These are phyloP conservation scores for Aeoliscus strigatus DNA, from an alignment of 2,797 vertebrate species.

Conservation along the genomic window DNA sequence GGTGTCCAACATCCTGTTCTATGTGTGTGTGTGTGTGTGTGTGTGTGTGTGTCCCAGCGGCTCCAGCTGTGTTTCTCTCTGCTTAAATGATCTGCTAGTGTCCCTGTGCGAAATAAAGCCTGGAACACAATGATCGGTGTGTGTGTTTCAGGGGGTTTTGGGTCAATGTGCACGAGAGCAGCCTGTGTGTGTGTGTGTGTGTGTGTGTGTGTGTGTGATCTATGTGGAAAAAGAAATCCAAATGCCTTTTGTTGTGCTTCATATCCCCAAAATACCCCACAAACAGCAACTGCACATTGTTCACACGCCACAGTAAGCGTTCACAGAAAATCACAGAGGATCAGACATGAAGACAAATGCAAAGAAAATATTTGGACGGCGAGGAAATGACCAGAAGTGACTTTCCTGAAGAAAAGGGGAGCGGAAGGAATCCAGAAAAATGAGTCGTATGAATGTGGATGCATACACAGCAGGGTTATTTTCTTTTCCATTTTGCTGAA, in stretches of 20 bases:
- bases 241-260: constrained; percentile 12
- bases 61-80: constrained; percentile 48
- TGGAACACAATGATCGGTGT: constrained; percentile 29
- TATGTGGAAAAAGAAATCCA: constrained; percentile 30
- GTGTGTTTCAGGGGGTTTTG: constrained; percentile 24
- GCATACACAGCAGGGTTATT: constrained; percentile 38
- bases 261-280: constrained; percentile 28
- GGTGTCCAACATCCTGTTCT: constrained; percentile 10
- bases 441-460: constrained; percentile 20
- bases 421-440: constrained; percentile 16
- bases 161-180: constrained; percentile 1
- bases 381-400: constrained; percentile 13
- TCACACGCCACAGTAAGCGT: constrained; percentile 11
- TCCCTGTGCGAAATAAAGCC: constrained; percentile 47
- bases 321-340: constrained; percentile 26
- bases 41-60: constrained; percentile 12
- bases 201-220: constrained; percentile 17
- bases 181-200: constrained; percentile 7
- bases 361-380: constrained; percentile 28
- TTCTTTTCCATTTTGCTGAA: constrained; percentile 27
- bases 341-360: constrained; percentile 34
- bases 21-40: constrained; percentile 14
- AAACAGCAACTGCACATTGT: constrained; percentile 22
- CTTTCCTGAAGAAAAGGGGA: constrained; percentile 5
- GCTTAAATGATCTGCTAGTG: constrained; percentile 44